phyloP scores from a whole-genome alignment of 2,797 vertebrate species.

The Karalla daura region DNA sequence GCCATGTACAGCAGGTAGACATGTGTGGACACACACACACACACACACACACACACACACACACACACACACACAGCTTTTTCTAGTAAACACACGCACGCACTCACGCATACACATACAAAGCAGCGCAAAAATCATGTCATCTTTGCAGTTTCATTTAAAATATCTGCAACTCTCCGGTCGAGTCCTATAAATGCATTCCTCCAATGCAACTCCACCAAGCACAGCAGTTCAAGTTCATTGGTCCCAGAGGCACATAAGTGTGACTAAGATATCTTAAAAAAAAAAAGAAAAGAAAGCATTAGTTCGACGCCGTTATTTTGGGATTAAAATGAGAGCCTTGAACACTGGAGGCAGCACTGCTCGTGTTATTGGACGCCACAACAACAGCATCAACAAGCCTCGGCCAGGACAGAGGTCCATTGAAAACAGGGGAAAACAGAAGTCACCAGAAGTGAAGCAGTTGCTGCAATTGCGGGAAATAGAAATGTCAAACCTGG shows the following conservation, averaged over 20 bases:
- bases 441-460: constrained; percentile 28
- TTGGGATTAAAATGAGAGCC: constrained; percentile 34
- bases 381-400: constrained; percentile 38
- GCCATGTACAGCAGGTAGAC: constrained; percentile 58
- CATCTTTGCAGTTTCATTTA: constrained; percentile 42
- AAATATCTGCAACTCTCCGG: constrained; percentile 28
- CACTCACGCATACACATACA: constrained; percentile 2
- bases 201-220: constrained; percentile 19
- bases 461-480: constrained; percentile 30
- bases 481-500: constrained; percentile 27
- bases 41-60: constrained; percentile 6
- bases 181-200: constrained; percentile 25
- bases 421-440: no score
- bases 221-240: constrained; percentile 25
- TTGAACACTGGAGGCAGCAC: constrained; percentile 11
- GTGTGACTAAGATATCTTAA: constrained; percentile 37
- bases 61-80: constrained; percentile 1
- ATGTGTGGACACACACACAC: neutral
- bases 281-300: constrained; percentile 14
- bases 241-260: constrained; percentile 59
- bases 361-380: constrained; percentile 17
- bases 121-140: constrained; percentile 38
- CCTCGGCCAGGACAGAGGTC: constrained; percentile 47
- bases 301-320: constrained; percentile 27
- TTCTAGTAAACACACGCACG: neutral